These are phyloP conservation scores for Acanthosepion lycidas DNA, from an alignment of 2,888 invertebrate genomes.

Conservation along the genomic window DNA sequence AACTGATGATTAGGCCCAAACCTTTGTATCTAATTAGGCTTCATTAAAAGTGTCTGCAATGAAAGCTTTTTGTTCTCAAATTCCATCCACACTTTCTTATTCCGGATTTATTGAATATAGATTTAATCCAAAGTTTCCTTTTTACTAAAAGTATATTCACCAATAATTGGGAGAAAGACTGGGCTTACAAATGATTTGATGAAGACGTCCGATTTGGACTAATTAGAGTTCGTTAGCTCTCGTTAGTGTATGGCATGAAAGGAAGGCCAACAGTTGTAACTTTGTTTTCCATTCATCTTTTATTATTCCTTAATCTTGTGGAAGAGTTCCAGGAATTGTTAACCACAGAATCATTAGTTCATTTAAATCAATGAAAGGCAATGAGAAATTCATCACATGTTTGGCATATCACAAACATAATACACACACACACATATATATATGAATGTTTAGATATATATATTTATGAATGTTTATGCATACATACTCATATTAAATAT, in stretches of 20 bases:
- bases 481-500: not conserved
- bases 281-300: conserved; percentile 4
- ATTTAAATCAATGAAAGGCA: not conserved
- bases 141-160: conserved; percentile 11
- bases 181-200: conserved; percentile 18
- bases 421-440: not conserved
- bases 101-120: not conserved
- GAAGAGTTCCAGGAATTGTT: conserved; percentile 8
- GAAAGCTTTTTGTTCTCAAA: not conserved
- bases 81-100: not conserved
- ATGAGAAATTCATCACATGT: not conserved
- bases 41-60: conserved; percentile 33
- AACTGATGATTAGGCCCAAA: not conserved
- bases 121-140: conserved; percentile 33
- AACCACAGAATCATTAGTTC: not conserved
- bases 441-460: not conserved
- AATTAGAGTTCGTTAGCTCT: conserved; percentile 33
- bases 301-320: not conserved
- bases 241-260: not conserved
- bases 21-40: conserved; percentile 22
- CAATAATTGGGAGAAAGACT: not conserved
- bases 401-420: not conserved
- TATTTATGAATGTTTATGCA: not conserved
- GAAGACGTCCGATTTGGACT: not conserved
- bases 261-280: not conserved